phyloP scores from a whole-genome alignment of 2,113 vertebrate genomes.

The Takifugu flavidus region DNA sequence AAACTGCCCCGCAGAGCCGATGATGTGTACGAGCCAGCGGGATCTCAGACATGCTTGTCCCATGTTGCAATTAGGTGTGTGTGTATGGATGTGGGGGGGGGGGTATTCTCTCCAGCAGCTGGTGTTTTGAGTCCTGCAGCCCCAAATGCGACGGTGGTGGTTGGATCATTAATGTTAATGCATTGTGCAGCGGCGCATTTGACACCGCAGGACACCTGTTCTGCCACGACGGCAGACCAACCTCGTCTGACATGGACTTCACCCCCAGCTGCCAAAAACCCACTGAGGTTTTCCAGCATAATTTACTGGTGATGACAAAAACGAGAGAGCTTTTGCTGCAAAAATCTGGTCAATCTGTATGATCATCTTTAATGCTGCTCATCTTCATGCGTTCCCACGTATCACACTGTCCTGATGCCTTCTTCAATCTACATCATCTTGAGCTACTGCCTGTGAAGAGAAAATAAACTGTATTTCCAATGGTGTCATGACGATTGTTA shows the following conservation, averaged over 20 bases:
- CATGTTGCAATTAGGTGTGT: neutral
- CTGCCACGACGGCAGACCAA: slow-evolving; percentile 1
- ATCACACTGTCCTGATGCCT: too few species aligned
- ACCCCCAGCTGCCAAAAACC: neutral
- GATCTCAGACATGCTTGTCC: slow-evolving; percentile 6
- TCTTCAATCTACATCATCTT: too few species aligned
- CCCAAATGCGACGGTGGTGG: neutral
- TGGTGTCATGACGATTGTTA: too few species aligned
- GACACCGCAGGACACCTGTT: slow-evolving; percentile 32
- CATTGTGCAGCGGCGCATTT: slow-evolving; percentile 15
- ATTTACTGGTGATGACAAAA: too few species aligned
- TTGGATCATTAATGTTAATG: slow-evolving; percentile 6
- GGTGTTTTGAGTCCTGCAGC: slow-evolving; percentile 4
- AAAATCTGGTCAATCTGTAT: too few species aligned
- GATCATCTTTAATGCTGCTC: too few species aligned
- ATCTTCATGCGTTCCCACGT: too few species aligned
- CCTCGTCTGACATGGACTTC: neutral
- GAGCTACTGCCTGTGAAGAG: too few species aligned
- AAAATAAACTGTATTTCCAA: too few species aligned
- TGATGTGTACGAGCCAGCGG: neutral
- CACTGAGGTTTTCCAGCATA: too few species aligned
- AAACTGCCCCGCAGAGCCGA: neutral
- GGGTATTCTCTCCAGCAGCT: slow-evolving; percentile 3
- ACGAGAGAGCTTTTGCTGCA: too few species aligned
- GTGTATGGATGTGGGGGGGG: neutral